Evolutionary conservation across 2,888 invertebrate genomes (phyloP), one percentile per base, ranked within the genome.

Genomic region (Camptogramma bilineatum): DNA sequence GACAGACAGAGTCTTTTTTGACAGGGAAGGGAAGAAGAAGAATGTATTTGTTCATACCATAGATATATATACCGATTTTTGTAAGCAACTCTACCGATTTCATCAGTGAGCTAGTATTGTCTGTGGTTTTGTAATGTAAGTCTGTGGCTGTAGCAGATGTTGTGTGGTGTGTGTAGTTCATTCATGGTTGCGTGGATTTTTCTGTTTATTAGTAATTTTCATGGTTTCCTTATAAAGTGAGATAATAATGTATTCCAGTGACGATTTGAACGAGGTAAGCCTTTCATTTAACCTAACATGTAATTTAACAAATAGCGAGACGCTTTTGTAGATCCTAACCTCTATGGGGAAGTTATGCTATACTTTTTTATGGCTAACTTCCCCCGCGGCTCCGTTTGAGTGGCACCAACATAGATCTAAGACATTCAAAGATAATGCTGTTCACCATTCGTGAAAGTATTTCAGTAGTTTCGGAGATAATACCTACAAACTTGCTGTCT

Each of bases 261-360:
- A 93, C 64, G 93, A 93, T 79, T 90, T 91, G 63, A 93, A 86
- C 71, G 93, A 93, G 89, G 92, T 91, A 62, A 59, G 58, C 66
- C 47, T 66, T 46, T 61, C 13, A 39, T 51, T 48, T 8, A 9
- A 21, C 28, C 46, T 8, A 9, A 21, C 28, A 59, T n/a, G 8
- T 16, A 9, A 39, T 13, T 18, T 48, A 13, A 18, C 16, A 18
- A 28, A 13, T 31, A 47, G 34, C 31, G n/a, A 44, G 13, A 39
- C 13, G 10, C 13, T 39, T 39, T 2, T 1, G 2, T 21, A 52
- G 10, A 52, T 65, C 55, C 44, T 70, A 71, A 83, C 83, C 83
- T 83, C 64, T 24, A 16, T 2, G 9, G 28, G 44, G 9, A 52
- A 46, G n/a, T 17, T 28, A 8, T 21, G 28, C 31, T 17, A 16